Evolutionary conservation across 2,888 invertebrate genomes (phyloP).

Genomic region (Meloe dianella): DNA sequence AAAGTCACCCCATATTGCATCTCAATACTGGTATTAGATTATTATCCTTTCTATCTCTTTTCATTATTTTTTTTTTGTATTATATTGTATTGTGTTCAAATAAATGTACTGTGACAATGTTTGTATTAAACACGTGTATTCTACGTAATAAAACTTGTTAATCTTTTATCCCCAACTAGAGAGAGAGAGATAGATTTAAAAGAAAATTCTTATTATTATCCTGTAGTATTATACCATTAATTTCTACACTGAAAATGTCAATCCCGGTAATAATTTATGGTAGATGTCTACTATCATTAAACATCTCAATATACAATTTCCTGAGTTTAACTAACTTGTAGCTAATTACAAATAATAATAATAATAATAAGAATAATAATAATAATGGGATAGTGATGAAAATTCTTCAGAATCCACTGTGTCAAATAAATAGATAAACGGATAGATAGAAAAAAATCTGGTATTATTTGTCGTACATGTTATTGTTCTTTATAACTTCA

Average conservation of each 20-base stretch:
- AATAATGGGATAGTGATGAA: no score
- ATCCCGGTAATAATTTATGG: no score
- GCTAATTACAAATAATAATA: not conserved
- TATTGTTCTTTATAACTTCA: no score
- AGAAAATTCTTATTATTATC: not conserved
- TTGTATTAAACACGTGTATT: slow-evolving; percentile 29
- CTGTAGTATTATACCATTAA: not conserved
- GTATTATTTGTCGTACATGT: no score
- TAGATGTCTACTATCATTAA: slow-evolving; percentile 18
- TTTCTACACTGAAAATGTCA: not conserved
- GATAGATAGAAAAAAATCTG: no score
- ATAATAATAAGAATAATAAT: slow-evolving; percentile 12
- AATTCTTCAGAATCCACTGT: not conserved
- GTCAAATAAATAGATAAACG: no score
- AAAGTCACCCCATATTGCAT: slow-evolving; percentile 26
- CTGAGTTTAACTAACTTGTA: not conserved
- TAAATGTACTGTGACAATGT: slow-evolving; percentile 39
- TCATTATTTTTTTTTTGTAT: not conserved
- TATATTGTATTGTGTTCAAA: slow-evolving; percentile 22
- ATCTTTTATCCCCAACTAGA: not conserved
- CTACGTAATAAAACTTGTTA: slow-evolving; percentile 21
- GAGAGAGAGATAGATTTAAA: not conserved
- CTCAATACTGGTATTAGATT: slow-evolving; percentile 38
- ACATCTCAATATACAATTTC: slow-evolving; percentile 6
- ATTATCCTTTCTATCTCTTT: slow-evolving; percentile 42